Percentiles rank a stretch among this genome's conserved stretches.
These are phyloP conservation scores for Aphelenchoides fujianensis DNA, from an alignment of 1,140 invertebrate species.

Conservation along the genomic window DNA sequence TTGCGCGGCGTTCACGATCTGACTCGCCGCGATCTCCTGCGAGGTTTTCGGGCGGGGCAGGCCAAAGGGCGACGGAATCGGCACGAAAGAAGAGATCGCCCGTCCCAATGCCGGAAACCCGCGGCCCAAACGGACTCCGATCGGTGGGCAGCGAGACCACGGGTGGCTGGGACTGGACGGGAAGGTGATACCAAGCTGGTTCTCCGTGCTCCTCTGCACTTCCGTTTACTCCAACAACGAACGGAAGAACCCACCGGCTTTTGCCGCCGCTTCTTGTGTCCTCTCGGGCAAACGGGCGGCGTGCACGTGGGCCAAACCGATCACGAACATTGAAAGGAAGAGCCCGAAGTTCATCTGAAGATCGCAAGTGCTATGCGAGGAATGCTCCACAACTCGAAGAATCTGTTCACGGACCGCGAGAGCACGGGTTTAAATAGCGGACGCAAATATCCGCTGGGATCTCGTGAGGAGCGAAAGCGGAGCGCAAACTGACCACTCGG, in stretches of 20 bases:
- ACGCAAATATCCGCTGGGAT: too few relatives aligned
- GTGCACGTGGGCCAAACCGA: neutral
- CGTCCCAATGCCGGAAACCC: neutral
- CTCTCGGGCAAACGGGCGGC: neutral
- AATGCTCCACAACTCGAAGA: too few relatives aligned
- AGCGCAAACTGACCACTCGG: too few relatives aligned
- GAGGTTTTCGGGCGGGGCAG: neutral
- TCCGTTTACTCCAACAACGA: neutral
- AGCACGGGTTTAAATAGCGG: too few relatives aligned
- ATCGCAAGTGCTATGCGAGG: too few relatives aligned
- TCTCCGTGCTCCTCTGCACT: neutral
- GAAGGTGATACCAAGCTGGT: conserved; percentile 5
- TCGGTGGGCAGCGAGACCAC: neutral
- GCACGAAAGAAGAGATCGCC: conserved; percentile 13
- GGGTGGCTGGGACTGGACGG: neutral
- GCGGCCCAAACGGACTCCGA: neutral
- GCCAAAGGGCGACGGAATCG: neutral
- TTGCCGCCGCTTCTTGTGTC: neutral
- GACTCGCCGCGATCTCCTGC: neutral
- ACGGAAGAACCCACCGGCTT: too few relatives aligned
- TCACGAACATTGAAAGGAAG: neutral
- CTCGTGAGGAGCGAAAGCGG: too few relatives aligned
- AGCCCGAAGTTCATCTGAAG: conserved; percentile 5
- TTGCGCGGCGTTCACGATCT: conserved; percentile 3
- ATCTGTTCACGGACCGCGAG: too few relatives aligned